Conservation (phyloP, 2,888 invertebrate species). For the Sympetrum striolatum region DNA sequence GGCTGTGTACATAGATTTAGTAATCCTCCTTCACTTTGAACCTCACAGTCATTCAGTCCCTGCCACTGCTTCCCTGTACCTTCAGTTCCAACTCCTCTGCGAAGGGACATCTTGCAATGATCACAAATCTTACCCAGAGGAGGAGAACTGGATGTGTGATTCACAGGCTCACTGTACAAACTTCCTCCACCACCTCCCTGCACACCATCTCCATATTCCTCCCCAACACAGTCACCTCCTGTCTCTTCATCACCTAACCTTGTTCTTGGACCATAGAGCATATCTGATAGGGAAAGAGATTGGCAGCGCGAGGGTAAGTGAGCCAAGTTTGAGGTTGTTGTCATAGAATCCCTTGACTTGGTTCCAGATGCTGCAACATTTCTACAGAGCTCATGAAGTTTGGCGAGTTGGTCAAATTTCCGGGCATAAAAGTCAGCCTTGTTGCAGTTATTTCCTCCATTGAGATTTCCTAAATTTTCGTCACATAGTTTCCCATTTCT, state of each 20-base stretch:
- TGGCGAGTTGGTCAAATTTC: slow-evolving; percentile 77
- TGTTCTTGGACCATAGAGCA: slow-evolving; percentile 64
- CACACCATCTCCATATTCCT: slow-evolving; percentile 69
- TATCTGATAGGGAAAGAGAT: slow-evolving; percentile 73
- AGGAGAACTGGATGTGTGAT: slow-evolving; percentile 54
- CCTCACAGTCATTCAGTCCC: slow-evolving; percentile 21
- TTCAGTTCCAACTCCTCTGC: neutral
- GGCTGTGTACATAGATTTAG: neutral
- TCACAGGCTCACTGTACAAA: slow-evolving; percentile 86
- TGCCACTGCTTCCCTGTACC: slow-evolving; percentile 34
- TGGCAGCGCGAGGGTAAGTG: slow-evolving; percentile 70
- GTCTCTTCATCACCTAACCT: slow-evolving; percentile 43
- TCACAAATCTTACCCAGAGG: slow-evolving; percentile 67
- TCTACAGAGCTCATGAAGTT: slow-evolving; percentile 81
- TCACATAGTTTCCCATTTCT: slow-evolving; percentile 50
- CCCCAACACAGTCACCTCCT: neutral
- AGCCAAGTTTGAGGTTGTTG: neutral
- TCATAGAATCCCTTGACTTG: slow-evolving; percentile 3
- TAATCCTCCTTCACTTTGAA: slow-evolving; percentile 18
- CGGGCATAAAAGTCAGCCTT: slow-evolving; percentile 21
- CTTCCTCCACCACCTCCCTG: slow-evolving; percentile 58
- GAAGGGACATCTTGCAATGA: slow-evolving; percentile 69
- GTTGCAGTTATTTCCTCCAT: slow-evolving; percentile 5
- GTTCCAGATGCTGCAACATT: slow-evolving; percentile 71
- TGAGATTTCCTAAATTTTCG: slow-evolving; percentile 45